phyloP scores from a whole-genome alignment of 1,140 invertebrate genomes.

The Ceratina australensis region DNA sequence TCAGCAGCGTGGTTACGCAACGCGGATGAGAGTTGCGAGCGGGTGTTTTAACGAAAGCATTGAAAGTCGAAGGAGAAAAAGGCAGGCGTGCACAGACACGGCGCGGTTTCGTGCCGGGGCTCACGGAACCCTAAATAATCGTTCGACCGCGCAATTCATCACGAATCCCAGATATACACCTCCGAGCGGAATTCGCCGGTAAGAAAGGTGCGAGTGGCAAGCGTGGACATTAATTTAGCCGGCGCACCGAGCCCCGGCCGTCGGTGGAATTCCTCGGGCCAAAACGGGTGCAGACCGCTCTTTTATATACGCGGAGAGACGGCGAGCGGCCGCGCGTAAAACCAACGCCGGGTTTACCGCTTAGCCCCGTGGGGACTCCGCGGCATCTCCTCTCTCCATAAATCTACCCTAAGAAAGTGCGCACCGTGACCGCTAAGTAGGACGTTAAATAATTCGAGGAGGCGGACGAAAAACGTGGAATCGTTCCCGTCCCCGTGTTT shows the following conservation, averaged over 20 bases:
- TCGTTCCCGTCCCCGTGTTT: neutral
- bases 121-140: neutral
- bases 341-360: conserved; percentile 3
- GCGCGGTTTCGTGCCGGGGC: neutral
- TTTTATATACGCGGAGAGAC: conserved; percentile 17
- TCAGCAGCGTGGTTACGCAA: too few species aligned
- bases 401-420: conserved; percentile 25
- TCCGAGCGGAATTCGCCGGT: neutral
- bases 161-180: neutral
- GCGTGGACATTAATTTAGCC: conserved; percentile 38
- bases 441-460: conserved; percentile 31
- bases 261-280: conserved; percentile 36
- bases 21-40: neutral
- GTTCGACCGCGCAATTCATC: neutral
- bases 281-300: conserved; percentile 29
- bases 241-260: conserved; percentile 18
- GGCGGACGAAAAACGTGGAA: conserved; percentile 1
- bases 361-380: neutral
- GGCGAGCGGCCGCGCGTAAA: conserved; percentile 3
- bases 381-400: conserved; percentile 21
- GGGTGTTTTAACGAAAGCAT: neutral
- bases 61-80: conserved; percentile 15
- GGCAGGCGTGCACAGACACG: neutral
- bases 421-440: conserved; percentile 26
- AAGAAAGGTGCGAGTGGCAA: conserved; percentile 26